These are phyloP conservation scores for Olivierus martensii DNA, from an alignment of 1,140 invertebrate genomes.

Conservation along the genomic window DNA sequence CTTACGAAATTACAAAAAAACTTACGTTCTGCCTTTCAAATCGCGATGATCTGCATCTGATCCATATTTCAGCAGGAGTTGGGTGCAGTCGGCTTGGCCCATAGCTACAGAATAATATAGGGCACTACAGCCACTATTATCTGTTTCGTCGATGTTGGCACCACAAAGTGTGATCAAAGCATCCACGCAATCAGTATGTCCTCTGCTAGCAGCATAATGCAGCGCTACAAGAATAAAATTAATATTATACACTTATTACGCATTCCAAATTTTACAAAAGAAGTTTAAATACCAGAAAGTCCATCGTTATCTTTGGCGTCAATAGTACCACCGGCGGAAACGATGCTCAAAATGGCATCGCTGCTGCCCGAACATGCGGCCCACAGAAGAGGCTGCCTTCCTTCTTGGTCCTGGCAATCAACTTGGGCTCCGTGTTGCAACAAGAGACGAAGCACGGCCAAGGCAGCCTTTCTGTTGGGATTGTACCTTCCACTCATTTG, in stretches of 20 bases:
- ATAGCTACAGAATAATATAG: constrained; percentile 92
- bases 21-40: constrained; percentile 70
- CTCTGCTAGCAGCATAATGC: constrained; percentile 89
- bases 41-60: constrained; percentile 81
- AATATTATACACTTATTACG: neutral
- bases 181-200: constrained; percentile 84
- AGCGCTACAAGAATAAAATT: constrained; percentile 45
- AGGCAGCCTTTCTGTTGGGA: constrained; percentile 38
- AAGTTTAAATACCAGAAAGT: constrained; percentile 24
- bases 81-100: constrained; percentile 85
- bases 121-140: constrained; percentile 82
- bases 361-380: constrained; percentile 87
- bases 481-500: constrained; percentile 80
- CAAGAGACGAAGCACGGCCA: constrained; percentile 16
- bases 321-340: constrained; percentile 67
- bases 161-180: constrained; percentile 77
- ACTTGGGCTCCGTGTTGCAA: constrained; percentile 46
- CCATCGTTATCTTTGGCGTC: constrained; percentile 60
- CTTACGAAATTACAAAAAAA: constrained; percentile 8
- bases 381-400: constrained; percentile 85
- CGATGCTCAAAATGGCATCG: constrained; percentile 70
- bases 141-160: constrained; percentile 64
- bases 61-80: constrained; percentile 70
- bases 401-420: constrained; percentile 75
- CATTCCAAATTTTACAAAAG: neutral